Evolutionary conservation across 2,888 invertebrate species (phyloP), one percentile per base, ranked within the genome.

Genomic region (Erebia epiphron): DNA sequence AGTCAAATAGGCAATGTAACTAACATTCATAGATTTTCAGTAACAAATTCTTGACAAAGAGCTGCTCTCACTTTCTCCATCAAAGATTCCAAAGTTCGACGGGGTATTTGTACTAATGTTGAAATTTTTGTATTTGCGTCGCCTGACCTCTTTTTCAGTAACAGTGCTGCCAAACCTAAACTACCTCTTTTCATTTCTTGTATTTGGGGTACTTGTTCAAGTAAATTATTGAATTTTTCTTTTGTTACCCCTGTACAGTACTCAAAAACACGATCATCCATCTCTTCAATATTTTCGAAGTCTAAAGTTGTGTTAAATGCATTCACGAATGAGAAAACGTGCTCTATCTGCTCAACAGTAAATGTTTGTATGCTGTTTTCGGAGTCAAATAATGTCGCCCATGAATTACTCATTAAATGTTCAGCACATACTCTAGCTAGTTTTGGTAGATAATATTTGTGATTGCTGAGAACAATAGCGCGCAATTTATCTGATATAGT

Each of bases 401-500:
- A 49, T 14, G 49, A 49, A 49, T 49, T 49, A 13, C 49, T 49
- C 14, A 13, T 49, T 14, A 49, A 49, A 49, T 52, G 50, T 7
- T 52, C 7, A 8, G 5, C 50, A n/a, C 50, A 16, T n/a, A 16
- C n/a, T n/a, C 50, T 14, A 52, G 14, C 50, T n/a, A 14, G 50
- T 0, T n/a, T 52, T 7, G 50, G 50, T n/a, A 52, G 50, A 52
- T 52, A 52, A 52, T 52, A 52, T n/a, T 52, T 52, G 50, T 52
- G 50, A 2, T 52, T n/a, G 50, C 50, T 8, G 16, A 52, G 50
- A 52, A 52, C 50, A n/a, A n/a, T 52, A n/a, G 50, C 50, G n/a
- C 50, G 50, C 50, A 52, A n/a, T 52, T 52, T 52, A 8, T 52
- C 50, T n/a, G 50, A 52, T 52, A 52, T 52, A n/a, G n/a, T 8